Evolutionary conservation across 2,113 vertebrate genomes (phyloP).

Genomic region (Plecturocebus donacophilus): DNA sequence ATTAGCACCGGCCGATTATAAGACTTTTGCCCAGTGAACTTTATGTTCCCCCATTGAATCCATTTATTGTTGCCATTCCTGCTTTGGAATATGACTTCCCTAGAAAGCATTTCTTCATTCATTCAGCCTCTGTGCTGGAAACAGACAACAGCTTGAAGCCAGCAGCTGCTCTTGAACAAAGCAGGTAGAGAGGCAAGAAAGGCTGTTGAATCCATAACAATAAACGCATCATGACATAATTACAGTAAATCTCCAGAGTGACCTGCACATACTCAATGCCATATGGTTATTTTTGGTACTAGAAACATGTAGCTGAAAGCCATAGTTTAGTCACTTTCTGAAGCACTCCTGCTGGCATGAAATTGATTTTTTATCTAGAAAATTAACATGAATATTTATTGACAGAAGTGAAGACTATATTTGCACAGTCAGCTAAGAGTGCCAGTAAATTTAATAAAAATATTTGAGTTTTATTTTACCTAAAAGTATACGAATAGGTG

Average conservation of each 20-base stretch:
- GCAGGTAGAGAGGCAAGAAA: conserved; percentile 82
- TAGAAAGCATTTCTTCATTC: conserved; percentile 81
- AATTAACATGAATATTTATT: conserved; percentile 79
- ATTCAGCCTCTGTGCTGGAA: conserved; percentile 73
- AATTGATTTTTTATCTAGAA: conserved; percentile 75
- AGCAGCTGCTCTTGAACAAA: conserved; percentile 85
- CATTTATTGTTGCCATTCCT: conserved; percentile 74
- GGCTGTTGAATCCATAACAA: conserved; percentile 79
- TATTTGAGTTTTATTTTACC: conserved; percentile 40
- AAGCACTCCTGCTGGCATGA: conserved; percentile 63
- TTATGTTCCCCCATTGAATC: conserved; percentile 76
- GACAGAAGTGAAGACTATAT: conserved; percentile 61
- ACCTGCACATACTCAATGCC: conserved; percentile 76
- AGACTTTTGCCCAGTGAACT: conserved; percentile 80
- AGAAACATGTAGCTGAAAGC: conserved; percentile 51
- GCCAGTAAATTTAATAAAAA: conserved; percentile 54
- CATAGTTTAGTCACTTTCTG: conserved; percentile 65
- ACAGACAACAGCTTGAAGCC: conserved; percentile 82
- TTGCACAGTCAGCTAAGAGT: conserved; percentile 67
- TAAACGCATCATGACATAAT: conserved; percentile 82
- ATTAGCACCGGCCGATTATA: conserved; percentile 79
- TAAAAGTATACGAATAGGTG: conserved; percentile 52
- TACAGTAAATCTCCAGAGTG: conserved; percentile 81
- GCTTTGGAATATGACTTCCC: conserved; percentile 83
- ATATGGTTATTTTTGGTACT: conserved; percentile 80